These are phyloP conservation scores for Panagrolaimus sp. DNA, from an alignment of 1,140 invertebrate species.

Conservation along the genomic window DNA sequence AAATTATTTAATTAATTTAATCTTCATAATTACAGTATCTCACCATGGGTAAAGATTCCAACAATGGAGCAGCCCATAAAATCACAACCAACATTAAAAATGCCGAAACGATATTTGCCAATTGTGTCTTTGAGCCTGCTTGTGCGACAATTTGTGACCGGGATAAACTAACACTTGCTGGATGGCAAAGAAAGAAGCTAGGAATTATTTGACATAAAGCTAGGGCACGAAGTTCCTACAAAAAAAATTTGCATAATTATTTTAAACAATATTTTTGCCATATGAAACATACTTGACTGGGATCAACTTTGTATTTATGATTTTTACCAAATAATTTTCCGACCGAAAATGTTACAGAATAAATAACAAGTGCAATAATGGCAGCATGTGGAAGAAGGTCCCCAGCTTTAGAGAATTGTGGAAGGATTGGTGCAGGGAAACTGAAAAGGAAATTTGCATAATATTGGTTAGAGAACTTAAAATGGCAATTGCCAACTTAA, in stretches of 20 bases:
- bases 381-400: neutral
- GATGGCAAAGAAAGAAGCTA: neutral
- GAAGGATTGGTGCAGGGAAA: neutral
- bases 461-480: too few relatives aligned
- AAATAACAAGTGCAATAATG: constrained; percentile 7
- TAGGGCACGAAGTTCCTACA: neutral
- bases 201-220: neutral
- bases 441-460: neutral
- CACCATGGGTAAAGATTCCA: neutral
- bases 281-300: neutral
- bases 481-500: too few relatives aligned
- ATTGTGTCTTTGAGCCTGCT: neutral
- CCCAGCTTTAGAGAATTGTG: neutral
- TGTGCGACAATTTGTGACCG: neutral
- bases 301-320: neutral
- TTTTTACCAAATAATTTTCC: constrained; percentile 3
- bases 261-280: too few relatives aligned
- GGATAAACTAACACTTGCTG: neutral
- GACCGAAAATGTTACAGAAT: neutral
- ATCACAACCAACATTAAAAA: neutral
- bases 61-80: neutral
- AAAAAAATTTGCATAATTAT: neutral
- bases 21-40: too few relatives aligned
- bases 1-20: too few relatives aligned
- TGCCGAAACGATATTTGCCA: neutral